Evolutionary conservation across 2,888 invertebrate genomes (phyloP).

Genomic region (Eulithis testata): DNA sequence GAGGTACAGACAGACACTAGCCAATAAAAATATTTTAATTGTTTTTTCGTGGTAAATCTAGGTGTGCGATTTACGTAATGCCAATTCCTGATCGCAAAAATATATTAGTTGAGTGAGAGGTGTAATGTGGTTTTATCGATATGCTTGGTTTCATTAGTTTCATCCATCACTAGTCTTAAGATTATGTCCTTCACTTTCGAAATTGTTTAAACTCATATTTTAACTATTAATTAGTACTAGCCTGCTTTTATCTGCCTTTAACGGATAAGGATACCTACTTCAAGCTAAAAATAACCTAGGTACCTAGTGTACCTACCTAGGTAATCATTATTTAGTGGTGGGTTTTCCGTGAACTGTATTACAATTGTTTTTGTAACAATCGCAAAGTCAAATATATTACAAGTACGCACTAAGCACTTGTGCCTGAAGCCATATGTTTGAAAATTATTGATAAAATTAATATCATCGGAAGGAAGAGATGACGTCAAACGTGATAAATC

Average conservation of each 20-base stretch:
- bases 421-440: no score
- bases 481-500: no score
- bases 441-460: no score
- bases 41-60: slow-evolving; percentile 34
- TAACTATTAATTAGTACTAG: no score
- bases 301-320: no score
- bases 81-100: slow-evolving; percentile 25
- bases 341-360: not conserved
- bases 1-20: slow-evolving; percentile 29
- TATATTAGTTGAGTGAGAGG: slow-evolving; percentile 5
- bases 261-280: no score
- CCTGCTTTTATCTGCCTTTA: no score
- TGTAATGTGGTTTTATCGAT: slow-evolving; percentile 8
- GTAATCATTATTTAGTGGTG: not conserved
- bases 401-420: not conserved
- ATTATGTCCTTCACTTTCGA: not conserved
- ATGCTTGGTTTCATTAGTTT: not conserved
- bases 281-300: no score
- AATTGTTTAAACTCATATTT: no score
- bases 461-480: no score
- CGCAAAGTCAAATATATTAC: not conserved
- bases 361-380: not conserved
- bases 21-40: slow-evolving; percentile 37
- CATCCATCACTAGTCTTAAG: slow-evolving; percentile 10
- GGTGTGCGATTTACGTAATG: slow-evolving; percentile 36